Evolutionary conservation across 2,888 invertebrate genomes (phyloP), one percentile per base, ranked within the genome.

Genomic region (Coelopa pilipes): DNA sequence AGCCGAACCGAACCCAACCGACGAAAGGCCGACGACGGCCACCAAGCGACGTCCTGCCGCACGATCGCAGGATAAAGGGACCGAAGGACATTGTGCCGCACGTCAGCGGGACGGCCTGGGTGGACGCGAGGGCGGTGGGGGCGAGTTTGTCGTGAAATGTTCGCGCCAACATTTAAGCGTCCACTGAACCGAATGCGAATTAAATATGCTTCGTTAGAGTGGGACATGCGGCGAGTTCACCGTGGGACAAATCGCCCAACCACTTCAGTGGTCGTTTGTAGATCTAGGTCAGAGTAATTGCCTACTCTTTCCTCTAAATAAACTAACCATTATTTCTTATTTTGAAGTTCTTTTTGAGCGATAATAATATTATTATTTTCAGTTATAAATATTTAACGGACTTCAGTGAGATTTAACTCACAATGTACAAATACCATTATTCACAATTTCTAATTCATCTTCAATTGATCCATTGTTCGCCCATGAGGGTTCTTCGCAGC

Each of bases 101-200:
- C 34, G 34, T 34, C 34, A 34, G 34, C 34, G 34, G 34, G 34
- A 34, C 34, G 34, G 2, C 34, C 4, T 34, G 2, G 2, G 34
- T 34, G 34, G 34, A 7, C 34, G 34, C n/a, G n/a, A 53, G 47
- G 49, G 12, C 47, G 24, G 63, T 53, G 60, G 65, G 4, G 70
- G 21, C 9, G 59, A 34, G 47, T 69, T 59, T 10, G 55, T 19
- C 17, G 19, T 12, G 45, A 70, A 34, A 76, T 78, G 80, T 76
- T 79, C 80, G 78, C 79, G 79, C 79, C 79, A 82, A 81, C 80
- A 79, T 81, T 84, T 82, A 82, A 81, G 80, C 81, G 83, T 82
- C 82, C 83, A 75, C 81, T 82, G 83, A 81, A 81, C 84, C 81
- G 83, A 81, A 79, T 46, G 46, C 55, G 53, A 70, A 60, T 70